Percentiles rank a stretch among this genome's conserved stretches.
Evolutionary conservation across 2,888 invertebrate genomes (phyloP).

Genomic region (Ophonus ardosiacus): DNA sequence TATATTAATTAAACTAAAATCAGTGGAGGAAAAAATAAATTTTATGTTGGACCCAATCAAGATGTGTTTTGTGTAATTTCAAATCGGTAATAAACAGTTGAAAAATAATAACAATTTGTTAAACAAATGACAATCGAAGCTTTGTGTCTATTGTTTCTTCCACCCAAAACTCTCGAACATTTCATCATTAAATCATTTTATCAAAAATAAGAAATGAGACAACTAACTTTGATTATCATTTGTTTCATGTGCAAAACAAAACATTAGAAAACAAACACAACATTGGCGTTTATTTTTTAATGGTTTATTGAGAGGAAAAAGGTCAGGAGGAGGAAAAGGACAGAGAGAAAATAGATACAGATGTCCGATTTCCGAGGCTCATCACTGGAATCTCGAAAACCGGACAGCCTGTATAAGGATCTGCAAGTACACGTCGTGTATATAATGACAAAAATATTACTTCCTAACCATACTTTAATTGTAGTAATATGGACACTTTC

Average conservation of each 20-base stretch:
- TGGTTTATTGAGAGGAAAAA: background rate
- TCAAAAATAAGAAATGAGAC: constrained; percentile 48
- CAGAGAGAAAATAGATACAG: constrained; percentile 11
- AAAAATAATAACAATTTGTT: constrained; percentile 15
- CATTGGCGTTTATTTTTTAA: background rate
- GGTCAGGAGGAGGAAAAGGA: background rate
- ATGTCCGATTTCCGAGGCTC: too few species aligned
- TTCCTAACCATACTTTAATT: constrained; percentile 63
- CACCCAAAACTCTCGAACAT: constrained; percentile 38
- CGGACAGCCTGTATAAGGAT: too few species aligned
- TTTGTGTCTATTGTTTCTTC: constrained; percentile 12
- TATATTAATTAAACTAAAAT: constrained; percentile 44
- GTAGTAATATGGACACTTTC: constrained; percentile 66
- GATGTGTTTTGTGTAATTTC: constrained; percentile 59
- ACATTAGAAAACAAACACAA: too few species aligned
- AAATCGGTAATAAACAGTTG: constrained; percentile 12
- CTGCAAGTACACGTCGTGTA: constrained; percentile 60
- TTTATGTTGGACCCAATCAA: constrained; percentile 63
- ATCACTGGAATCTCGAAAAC: too few species aligned
- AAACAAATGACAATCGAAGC: constrained; percentile 23
- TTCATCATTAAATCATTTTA: constrained; percentile 52
- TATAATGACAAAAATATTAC: constrained; percentile 65
- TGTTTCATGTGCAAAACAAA: background rate
- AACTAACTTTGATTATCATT: background rate
- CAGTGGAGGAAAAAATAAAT: constrained; percentile 50